Conservation (phyloP, 2,888 invertebrate species). For the Diogma glabrata region DNA sequence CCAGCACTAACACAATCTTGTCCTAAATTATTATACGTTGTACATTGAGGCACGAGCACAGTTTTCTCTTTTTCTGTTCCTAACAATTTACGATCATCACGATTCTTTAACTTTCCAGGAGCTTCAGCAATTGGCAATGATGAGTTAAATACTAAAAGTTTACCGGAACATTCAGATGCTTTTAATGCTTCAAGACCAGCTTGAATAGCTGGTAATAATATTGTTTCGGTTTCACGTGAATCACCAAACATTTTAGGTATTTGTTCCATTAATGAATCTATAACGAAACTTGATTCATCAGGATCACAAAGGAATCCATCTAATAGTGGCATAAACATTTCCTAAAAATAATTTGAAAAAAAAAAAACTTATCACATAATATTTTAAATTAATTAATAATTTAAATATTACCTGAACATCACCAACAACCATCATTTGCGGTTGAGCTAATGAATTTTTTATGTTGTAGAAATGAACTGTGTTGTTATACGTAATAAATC, state of each 20-base stretch:
- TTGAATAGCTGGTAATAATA: constrained; percentile 91
- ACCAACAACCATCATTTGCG: constrained; percentile 94
- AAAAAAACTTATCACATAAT: too few species aligned
- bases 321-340: constrained; percentile 95
- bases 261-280: constrained; percentile 79
- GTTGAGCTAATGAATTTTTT: constrained; percentile 73
- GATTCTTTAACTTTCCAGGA: constrained; percentile 87
- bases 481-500: constrained; percentile 93
- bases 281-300: constrained; percentile 73
- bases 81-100: constrained; percentile 91
- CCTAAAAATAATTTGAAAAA: too few species aligned
- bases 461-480: constrained; percentile 92
- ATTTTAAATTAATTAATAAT: too few species aligned
- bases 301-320: constrained; percentile 83
- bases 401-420: too few species aligned
- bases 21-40: constrained; percentile 86
- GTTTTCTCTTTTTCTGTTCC: constrained; percentile 91
- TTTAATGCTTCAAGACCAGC: constrained; percentile 95
- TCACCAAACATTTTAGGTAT: constrained; percentile 86
- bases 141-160: constrained; percentile 91
- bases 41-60: constrained; percentile 65
- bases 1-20: constrained; percentile 88
- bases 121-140: constrained; percentile 84
- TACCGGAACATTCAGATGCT: constrained; percentile 86
- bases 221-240: constrained; percentile 90